A percentile compares a stretch with the other conserved stretches of the same genome.
Conservation (phyloP, 2,113 vertebrate species). For the Lontra canadensis region DNA sequence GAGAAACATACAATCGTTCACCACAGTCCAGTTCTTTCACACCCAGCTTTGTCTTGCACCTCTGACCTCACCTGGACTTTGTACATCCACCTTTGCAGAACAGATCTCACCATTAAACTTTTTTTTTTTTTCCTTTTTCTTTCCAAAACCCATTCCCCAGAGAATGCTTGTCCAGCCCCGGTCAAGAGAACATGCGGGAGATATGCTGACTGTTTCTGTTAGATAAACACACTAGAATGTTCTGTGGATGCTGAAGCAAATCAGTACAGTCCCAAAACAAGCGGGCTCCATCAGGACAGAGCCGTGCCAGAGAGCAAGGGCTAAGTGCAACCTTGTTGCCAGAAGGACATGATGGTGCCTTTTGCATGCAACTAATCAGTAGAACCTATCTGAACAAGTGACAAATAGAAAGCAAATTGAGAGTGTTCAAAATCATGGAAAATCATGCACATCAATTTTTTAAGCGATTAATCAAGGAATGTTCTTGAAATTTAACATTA, state of each 20-base stretch:
- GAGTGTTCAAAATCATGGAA: background rate
- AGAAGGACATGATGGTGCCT: background rate
- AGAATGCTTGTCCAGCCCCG: background rate
- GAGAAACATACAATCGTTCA: no score
- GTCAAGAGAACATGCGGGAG: background rate
- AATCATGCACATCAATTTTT: background rate
- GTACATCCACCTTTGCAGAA: background rate
- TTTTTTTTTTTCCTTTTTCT: background rate
- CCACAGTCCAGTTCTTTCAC: no score
- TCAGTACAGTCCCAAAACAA: background rate
- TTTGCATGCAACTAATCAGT: background rate
- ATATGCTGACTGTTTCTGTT: background rate
- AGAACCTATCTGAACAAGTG: background rate
- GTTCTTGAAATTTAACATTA: background rate
- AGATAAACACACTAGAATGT: background rate
- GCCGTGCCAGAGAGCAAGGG: background rate
- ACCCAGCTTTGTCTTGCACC: background rate
- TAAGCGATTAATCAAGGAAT: background rate
- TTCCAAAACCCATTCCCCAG: background rate
- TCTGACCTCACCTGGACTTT: background rate
- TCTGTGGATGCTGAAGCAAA: background rate
- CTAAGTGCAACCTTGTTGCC: background rate
- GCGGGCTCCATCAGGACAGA: background rate
- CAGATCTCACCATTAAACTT: fast-evolving
- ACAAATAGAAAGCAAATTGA: background rate